Evolutionary conservation across 2,888 invertebrate genomes (phyloP), one percentile per base, ranked within the genome.

Genomic region (Sphaerophoria rueppellii): DNA sequence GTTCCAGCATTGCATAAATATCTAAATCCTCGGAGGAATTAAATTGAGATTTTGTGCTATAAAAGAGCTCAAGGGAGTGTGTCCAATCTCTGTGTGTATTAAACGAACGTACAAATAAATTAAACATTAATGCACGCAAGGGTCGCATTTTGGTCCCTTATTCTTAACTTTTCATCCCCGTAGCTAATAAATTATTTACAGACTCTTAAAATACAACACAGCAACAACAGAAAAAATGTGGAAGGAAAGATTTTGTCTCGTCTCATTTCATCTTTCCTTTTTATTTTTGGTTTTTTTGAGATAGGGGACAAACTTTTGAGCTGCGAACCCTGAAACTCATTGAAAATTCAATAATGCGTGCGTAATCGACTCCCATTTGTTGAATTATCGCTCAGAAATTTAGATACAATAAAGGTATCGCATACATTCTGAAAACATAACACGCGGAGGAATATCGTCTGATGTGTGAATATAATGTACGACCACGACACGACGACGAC

Each of bases 291-390:
- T 46, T 61, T 58, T 81, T 69, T 81, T 70, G 9, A 77, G 73
- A 6, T 12, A 65, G 73, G 76, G 76, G 69, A 76, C 63, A 48
- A 67, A 52, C 32, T 37, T 34, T 32, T 54, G 16, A 50, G 46
- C 52, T 57, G 9, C 24, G 48, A 24, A 6, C 16, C 9, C 24
- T 9, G 14, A 16, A 81, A 65, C 83, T 85, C 85, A 81, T 85
- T 85, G 77, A 85, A 77, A 81, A 85, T 85, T 85, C 85, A 85
- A 85, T 85, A 85, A 85, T 85, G 85, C 85, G 81, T 85, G 73
- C 85, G 85, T 85, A 85, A 85, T 85, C 85, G 81, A 85, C 85
- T 81, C 73, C 76, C 72, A 85, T 81, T 85, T 85, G 85, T 81
- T 85, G 85, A 81, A 80, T 77, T 76, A 72, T 75, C 65, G 55